phyloP scores from a whole-genome alignment of 2,797 vertebrate genomes.

The Synanceia verrucosa region DNA sequence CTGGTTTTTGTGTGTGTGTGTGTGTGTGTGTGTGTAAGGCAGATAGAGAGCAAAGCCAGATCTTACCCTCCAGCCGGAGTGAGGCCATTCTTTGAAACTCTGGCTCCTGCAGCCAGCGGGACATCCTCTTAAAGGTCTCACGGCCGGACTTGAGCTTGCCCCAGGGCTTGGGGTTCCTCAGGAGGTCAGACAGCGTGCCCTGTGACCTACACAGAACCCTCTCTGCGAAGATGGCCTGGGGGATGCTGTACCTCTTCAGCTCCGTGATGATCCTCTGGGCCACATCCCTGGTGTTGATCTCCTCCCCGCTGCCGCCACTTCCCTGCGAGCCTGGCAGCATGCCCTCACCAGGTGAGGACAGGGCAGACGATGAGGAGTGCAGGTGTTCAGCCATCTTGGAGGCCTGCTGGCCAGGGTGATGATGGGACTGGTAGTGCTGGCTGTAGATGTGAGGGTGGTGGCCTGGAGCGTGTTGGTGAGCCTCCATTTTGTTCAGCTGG shows the following conservation, averaged over 20 bases:
- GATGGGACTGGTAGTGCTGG: constrained; percentile 84
- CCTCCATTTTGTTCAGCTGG: constrained; percentile 85
- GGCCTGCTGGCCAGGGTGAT: constrained; percentile 79
- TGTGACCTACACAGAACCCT: constrained; percentile 88
- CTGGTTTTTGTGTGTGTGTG: constrained; percentile 31
- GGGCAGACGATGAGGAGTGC: constrained; percentile 71
- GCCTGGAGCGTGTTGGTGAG: constrained; percentile 76
- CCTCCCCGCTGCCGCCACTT: constrained; percentile 74
- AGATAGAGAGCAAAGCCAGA: constrained; percentile 57
- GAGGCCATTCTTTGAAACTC: constrained; percentile 90
- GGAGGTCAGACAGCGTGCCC: constrained; percentile 88
- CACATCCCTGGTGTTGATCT: constrained; percentile 89
- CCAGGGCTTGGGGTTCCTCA: constrained; percentile 91
- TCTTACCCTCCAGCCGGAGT: constrained; percentile 89
- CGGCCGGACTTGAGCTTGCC: constrained; percentile 90
- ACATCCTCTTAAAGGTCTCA: constrained; percentile 91
- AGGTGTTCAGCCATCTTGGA: constrained; percentile 83
- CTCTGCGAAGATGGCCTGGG: constrained; percentile 89
- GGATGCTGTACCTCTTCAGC: constrained; percentile 90
- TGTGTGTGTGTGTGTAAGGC: constrained; percentile 2
- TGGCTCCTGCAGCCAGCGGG: constrained; percentile 88
- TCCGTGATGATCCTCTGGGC: constrained; percentile 89
- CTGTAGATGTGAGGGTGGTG: constrained; percentile 83
- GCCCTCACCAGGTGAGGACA: constrained; percentile 76
- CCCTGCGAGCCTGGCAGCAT: constrained; percentile 73